Percentiles rank a stretch among this genome's conserved stretches.
phyloP scores from a whole-genome alignment of 1,140 invertebrate species.

The Drosophila subpulchrella region DNA sequence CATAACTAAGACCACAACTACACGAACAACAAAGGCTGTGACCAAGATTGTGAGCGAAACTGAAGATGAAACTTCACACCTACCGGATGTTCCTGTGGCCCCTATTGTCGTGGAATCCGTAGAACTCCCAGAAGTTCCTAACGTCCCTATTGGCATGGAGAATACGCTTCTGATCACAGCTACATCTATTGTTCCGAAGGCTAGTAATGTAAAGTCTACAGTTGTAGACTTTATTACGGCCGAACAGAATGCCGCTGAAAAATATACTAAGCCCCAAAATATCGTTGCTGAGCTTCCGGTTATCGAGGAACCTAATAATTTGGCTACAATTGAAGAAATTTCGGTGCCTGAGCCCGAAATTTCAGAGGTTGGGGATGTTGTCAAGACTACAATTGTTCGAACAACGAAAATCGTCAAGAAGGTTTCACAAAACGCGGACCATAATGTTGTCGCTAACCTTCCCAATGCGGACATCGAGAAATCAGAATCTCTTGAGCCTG shows the following conservation, averaged over 20 bases:
- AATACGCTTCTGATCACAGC: conserved; percentile 15
- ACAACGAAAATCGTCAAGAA: conserved; percentile 81
- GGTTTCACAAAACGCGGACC: conserved; percentile 68
- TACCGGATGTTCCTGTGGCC: conserved; percentile 11
- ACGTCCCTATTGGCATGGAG: background rate
- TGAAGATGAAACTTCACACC: conserved; percentile 3
- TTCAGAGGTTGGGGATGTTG: conserved; percentile 56
- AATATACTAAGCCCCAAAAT: conserved; percentile 11
- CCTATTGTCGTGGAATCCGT: background rate
- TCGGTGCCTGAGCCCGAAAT: conserved; percentile 14
- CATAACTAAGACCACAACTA: conserved; percentile 69
- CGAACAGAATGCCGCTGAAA: conserved; percentile 32
- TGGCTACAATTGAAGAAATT: background rate
- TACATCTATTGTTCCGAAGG: background rate
- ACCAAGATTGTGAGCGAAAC: conserved; percentile 36
- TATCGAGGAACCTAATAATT: conserved; percentile 4
- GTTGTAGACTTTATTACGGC: conserved; percentile 57
- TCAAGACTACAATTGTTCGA: conserved; percentile 77
- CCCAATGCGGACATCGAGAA: conserved; percentile 9
- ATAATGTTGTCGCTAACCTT: conserved; percentile 12
- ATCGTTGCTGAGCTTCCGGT: conserved; percentile 4
- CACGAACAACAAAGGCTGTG: conserved; percentile 60
- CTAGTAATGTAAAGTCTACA: conserved; percentile 27
- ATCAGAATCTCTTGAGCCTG: conserved; percentile 3
- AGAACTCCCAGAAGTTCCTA: background rate